Evolutionary conservation across 2,888 invertebrate species (phyloP), one percentile per base, ranked within the genome.

Genomic region (Phasia obesa): DNA sequence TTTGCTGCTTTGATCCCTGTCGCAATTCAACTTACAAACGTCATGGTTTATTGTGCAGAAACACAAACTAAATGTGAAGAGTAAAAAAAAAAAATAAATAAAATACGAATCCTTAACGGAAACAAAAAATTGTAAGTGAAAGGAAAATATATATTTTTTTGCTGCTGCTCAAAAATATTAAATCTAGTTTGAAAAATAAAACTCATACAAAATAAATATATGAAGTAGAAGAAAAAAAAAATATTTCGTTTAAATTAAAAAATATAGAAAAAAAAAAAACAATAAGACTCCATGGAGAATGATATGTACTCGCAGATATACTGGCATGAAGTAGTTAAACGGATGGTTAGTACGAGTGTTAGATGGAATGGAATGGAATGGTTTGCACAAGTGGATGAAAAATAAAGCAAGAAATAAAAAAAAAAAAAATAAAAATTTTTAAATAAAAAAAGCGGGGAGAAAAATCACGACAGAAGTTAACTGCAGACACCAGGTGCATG

Each of bases 401-500:
- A 35, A 38, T 53, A 5, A 17, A 53, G 17, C 38, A 51, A 49
- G 25, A 21, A 60, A 44, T 44, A 60, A 70, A 57, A 38, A 27
- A 47, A 2, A n/a, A 23, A 65, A 51, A 25, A 17, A 11, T 23
- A 42, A n/a, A n/a, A n/a, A n/a, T n/a, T n/a, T n/a, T n/a, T n/a
- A n/a, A n/a, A n/a, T n/a, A n/a, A 65, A 75, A 60, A 15, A 38
- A 11, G 35, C 35, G 11, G 4, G n/a, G 35, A 2, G 11, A 62
- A 67, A 69, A 67, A 70, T 70, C 65, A 83, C 71, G 79, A 71
- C 75, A 79, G 71, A 47, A 83, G 70, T 83, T 83, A 79, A 83
- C 79, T 83, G 83, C 83, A 82, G 74, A 79, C 79, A 83, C 83
- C 83, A 83, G 83, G 83, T 83, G 83, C 83, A 75, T 55, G 79